Conservation (phyloP, 2,113 vertebrate genomes). For the Leptobrachium ailaonicum region DNA sequence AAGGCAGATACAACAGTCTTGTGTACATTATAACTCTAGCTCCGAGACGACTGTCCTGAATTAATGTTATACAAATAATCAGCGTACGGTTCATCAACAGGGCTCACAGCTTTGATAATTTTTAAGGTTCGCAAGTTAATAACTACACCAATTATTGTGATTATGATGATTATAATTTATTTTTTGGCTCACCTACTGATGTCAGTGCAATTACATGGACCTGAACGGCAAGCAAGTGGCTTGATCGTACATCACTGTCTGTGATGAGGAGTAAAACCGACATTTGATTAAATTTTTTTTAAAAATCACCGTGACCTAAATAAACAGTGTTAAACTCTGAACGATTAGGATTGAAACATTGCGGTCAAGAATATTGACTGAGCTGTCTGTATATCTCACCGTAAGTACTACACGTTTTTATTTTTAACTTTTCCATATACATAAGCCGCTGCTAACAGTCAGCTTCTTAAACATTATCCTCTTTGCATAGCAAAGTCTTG, state of each 20-base stretch:
- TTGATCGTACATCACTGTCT: no score
- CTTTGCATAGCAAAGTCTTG: conserved; percentile 44
- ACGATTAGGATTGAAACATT: background rate
- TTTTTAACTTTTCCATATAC: background rate
- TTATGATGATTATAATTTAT: background rate
- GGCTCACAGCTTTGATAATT: background rate
- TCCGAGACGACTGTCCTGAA: background rate
- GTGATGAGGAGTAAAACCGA: background rate
- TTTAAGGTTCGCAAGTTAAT: background rate
- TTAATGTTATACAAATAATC: background rate
- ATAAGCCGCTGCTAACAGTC: conserved; percentile 18
- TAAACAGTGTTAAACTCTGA: background rate
- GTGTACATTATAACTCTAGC: conserved; percentile 21
- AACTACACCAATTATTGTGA: background rate
- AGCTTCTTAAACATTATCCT: conserved; percentile 1
- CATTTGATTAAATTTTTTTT: background rate
- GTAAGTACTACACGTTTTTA: no score
- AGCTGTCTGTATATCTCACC: no score
- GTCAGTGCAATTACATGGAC: conserved; percentile 9
- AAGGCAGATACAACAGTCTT: conserved; percentile 25
- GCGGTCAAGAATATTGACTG: no score
- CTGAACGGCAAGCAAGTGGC: background rate
- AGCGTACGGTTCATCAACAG: background rate
- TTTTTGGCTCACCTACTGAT: conserved; percentile 18
- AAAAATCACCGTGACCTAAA: background rate